Percentiles rank a stretch among this genome's conserved stretches.
These are phyloP conservation scores for Sclerodermus sp. DNA, from an alignment of 2,888 invertebrate genomes.

Conservation along the genomic window DNA sequence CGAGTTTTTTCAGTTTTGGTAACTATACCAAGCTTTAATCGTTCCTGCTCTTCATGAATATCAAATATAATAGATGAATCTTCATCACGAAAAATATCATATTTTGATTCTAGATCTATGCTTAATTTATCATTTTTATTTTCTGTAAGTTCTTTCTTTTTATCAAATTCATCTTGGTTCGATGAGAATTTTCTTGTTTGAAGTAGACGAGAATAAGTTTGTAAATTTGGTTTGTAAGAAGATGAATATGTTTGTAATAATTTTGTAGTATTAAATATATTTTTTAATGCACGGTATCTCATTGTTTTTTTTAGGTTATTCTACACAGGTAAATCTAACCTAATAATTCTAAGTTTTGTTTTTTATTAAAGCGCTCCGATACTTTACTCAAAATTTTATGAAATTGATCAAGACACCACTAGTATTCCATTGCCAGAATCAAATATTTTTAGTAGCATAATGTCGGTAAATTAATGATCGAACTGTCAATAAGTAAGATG, in stretches of 20 bases:
- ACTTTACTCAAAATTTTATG: too few species aligned
- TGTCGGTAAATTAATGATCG: too few species aligned
- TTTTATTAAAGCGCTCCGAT: too few species aligned
- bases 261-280: conserved; percentile 25
- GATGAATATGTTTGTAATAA: conserved; percentile 21
- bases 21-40: conserved; percentile 42
- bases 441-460: too few species aligned
- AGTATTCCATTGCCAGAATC: too few species aligned
- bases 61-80: conserved; percentile 73
- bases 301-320: conserved; percentile 22
- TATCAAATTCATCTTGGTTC: conserved; percentile 10
- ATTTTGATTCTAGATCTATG: conserved; percentile 64
- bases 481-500: too few species aligned
- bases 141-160: conserved; percentile 13
- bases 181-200: conserved; percentile 22
- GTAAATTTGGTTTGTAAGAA: conserved; percentile 17
- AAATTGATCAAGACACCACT: too few species aligned
- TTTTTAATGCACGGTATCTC: conserved; percentile 23
- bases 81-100: conserved; percentile 71
- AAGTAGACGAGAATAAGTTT: conserved; percentile 25
- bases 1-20: conserved; percentile 52
- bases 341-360: too few species aligned
- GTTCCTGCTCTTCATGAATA: conserved; percentile 67
- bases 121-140: conserved; percentile 26
- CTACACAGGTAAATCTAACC: too few species aligned